phyloP scores from a whole-genome alignment of 2,888 invertebrate genomes.

The Isoperla grammatica region DNA sequence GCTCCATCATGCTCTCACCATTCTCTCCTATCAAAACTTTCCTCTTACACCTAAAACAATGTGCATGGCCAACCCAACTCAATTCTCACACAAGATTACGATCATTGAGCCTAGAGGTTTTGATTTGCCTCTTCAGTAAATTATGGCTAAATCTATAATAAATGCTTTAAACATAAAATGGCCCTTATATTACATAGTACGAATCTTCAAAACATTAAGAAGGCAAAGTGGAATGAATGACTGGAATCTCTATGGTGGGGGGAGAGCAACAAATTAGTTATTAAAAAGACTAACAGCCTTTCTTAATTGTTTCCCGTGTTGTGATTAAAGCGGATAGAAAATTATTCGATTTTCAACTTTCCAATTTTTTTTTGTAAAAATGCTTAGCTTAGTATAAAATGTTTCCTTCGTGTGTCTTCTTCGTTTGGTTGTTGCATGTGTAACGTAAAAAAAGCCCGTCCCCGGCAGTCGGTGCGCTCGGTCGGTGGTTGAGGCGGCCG shows the following conservation, averaged over 20 bases:
- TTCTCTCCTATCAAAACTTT: constrained; percentile 9
- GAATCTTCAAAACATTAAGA: constrained; percentile 25
- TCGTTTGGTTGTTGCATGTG: constrained; percentile 17
- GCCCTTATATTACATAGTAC: constrained; percentile 14
- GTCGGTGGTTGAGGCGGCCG: constrained; percentile 2
- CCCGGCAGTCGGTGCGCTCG: constrained; percentile 10
- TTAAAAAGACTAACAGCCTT: not conserved
- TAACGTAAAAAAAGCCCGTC: constrained; percentile 23
- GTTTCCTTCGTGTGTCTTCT: constrained; percentile 12
- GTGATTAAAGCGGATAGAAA: constrained; percentile 4
- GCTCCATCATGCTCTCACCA: constrained; percentile 5
- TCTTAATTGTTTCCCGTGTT: constrained; percentile 5
- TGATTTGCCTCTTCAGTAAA: not conserved
- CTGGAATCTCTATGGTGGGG: constrained; percentile 26
- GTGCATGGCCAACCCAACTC: not conserved
- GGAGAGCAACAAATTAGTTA: constrained; percentile 7
- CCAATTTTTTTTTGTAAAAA: constrained; percentile 26
- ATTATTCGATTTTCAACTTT: not conserved
- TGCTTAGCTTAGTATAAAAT: constrained; percentile 27
- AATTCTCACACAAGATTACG: not conserved
- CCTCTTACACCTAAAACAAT: not conserved
- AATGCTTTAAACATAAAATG: constrained; percentile 19
- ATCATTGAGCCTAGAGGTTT: not conserved
- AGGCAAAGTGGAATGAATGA: constrained; percentile 32
- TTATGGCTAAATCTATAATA: constrained; percentile 16